Conservation (phyloP, 2,888 invertebrate genomes). For the Boloria euphrosyne region DNA sequence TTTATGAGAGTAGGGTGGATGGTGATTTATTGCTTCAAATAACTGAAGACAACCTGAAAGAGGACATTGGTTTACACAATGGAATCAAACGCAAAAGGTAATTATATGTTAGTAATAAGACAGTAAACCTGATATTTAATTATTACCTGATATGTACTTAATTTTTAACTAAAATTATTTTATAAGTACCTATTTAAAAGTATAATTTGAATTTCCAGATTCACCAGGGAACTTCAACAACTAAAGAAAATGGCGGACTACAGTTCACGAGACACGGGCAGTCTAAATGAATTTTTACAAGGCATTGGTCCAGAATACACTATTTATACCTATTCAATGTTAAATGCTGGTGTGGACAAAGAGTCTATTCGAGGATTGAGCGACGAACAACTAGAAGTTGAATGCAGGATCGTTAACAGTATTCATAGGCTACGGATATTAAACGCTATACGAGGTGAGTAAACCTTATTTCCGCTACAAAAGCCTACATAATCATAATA, state of each 20-base stretch:
- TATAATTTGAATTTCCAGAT: slow-evolving; percentile 78
- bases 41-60: slow-evolving; percentile 94
- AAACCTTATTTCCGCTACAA: slow-evolving; percentile 13
- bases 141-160: too few species aligned
- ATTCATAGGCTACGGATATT: slow-evolving; percentile 96
- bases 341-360: slow-evolving; percentile 97
- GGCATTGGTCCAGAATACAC: slow-evolving; percentile 94
- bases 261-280: slow-evolving; percentile 95
- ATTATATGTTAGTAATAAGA: background rate
- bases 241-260: slow-evolving; percentile 98
- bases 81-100: slow-evolving; percentile 95
- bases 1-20: slow-evolving; percentile 96
- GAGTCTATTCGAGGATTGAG: slow-evolving; percentile 92
- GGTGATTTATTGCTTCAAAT: slow-evolving; percentile 97
- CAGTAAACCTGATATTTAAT: too few species aligned
- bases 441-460: slow-evolving; percentile 89
- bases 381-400: slow-evolving; percentile 94
- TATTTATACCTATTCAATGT: slow-evolving; percentile 97
- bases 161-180: background rate
- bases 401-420: slow-evolving; percentile 96
- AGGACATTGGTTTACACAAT: slow-evolving; percentile 96
- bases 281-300: slow-evolving; percentile 92
- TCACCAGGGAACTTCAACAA: slow-evolving; percentile 95
- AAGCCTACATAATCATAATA: background rate
- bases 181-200: slow-evolving; percentile 1